Evolutionary conservation across 2,888 invertebrate species (phyloP), one percentile per base, ranked within the genome.

Genomic region (Heliconius ethilla): DNA sequence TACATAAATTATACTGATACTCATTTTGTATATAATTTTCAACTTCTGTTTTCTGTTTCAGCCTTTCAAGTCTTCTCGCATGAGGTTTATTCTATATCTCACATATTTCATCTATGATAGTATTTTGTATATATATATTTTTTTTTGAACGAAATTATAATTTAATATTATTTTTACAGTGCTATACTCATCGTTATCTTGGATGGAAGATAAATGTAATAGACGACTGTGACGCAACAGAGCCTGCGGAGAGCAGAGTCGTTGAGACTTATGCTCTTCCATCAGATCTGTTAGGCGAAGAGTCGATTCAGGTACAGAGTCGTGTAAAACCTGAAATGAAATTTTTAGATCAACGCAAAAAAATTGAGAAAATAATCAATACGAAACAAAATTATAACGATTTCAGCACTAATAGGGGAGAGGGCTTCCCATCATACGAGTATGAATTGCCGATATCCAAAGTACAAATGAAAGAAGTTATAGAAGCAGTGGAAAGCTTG

Each of bases 171-270:
- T 81, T 76, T 79, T 80, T 83, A 33, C 95, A 99, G 97, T 99
- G 99, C 90, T 99, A 97, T 95, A 97, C 98, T 7, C 98, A 98
- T 90, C 97, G 98, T 81, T 96, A 98, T 89, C 96, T 99, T 86
- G 99, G 99, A 73, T 99, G 98, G 98, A 98, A 98, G 93, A 99
- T 99, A 85, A 97, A 98, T 89, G 98, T 99, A 1, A 95, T 97
- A 82, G 98, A 99, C 89, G 95, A 95, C 70, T 98, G 98, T 86
- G 97, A 97, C 82, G 90, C 88, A 78, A 88, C 90, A 2, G 94
- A 95, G 70, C 96, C 94, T 33, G 95, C 95, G 85, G 94, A 95
- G 75, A 95, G 94, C 83, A 93, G 91, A 22, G 89, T 93, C 82
- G 90, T 93, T 7, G 92, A 95, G 82, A 89, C 89, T 9, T 85